phyloP scores from a whole-genome alignment of 2,888 invertebrate species.

The Germaria angustata region DNA sequence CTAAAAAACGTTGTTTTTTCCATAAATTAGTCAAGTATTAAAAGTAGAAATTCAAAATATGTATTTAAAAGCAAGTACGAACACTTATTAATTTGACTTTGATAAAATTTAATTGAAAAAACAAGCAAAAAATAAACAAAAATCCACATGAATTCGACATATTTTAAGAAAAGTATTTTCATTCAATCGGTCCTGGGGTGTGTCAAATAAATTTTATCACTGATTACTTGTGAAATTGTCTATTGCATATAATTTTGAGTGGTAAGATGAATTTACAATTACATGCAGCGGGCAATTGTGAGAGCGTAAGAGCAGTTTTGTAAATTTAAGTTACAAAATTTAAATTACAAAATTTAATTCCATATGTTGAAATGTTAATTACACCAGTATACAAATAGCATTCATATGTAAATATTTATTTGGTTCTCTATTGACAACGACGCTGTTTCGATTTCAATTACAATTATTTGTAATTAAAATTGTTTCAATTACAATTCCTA shows the following conservation, averaged over 20 bases:
- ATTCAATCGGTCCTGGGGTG: background rate
- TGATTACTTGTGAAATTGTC: background rate
- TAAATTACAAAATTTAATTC: no score
- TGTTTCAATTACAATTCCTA: no score
- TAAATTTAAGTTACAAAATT: no score
- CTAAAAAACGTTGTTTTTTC: background rate
- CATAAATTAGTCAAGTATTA: background rate
- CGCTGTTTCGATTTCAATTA: background rate
- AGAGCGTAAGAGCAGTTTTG: no score
- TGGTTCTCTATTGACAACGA: no score
- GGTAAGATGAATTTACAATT: no score
- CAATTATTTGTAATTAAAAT: background rate
- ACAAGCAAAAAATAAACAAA: background rate
- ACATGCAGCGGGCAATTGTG: no score
- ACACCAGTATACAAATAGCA: no score
- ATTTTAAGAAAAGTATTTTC: background rate
- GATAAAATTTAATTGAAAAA: background rate
- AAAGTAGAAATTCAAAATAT: background rate
- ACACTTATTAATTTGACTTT: background rate
- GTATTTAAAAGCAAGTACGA: background rate
- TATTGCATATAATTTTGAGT: background rate
- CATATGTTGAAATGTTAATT: no score
- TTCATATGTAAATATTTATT: no score
- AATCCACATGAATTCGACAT: conserved; percentile 10
- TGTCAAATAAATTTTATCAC: background rate